These are phyloP conservation scores for Caenorhabditis macrosperma DNA, from an alignment of 2,888 invertebrate species.

Conservation along the genomic window DNA sequence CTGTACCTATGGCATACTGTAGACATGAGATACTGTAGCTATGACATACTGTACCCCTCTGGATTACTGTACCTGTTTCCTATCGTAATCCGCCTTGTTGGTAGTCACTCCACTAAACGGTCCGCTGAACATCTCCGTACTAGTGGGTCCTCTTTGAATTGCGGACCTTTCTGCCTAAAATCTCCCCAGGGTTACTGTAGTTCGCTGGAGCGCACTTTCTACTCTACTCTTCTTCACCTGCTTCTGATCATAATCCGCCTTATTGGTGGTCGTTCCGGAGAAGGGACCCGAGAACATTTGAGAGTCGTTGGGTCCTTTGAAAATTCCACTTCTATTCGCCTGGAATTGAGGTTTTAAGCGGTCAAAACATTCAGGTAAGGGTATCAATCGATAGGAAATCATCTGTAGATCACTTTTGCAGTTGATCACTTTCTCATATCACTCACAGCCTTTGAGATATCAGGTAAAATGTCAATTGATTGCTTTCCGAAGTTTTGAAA, in stretches of 20 bases:
- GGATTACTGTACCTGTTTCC: slow-evolving; percentile 52
- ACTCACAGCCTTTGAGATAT: too few species aligned
- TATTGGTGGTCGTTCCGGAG: slow-evolving; percentile 32
- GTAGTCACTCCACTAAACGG: slow-evolving; percentile 46
- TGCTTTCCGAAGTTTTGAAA: too few species aligned
- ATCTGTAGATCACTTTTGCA: too few species aligned
- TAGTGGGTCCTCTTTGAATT: slow-evolving; percentile 12
- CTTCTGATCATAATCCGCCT: slow-evolving; percentile 37
- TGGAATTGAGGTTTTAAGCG: neutral
- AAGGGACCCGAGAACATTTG: slow-evolving; percentile 33
- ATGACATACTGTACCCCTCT: too few species aligned
- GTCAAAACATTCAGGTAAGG: too few species aligned
- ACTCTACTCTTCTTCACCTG: too few species aligned
- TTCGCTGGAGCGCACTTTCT: too few species aligned
- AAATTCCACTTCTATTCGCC: neutral
- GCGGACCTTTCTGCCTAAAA: slow-evolving; percentile 23
- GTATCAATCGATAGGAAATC: too few species aligned
- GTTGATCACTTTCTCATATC: too few species aligned
- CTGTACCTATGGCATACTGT: too few species aligned
- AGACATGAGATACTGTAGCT: too few species aligned
- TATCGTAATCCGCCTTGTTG: slow-evolving; percentile 40
- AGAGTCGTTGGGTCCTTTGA: neutral
- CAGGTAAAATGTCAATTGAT: too few species aligned
- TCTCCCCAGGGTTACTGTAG: neutral
- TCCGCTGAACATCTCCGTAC: slow-evolving; percentile 40